Conservation (phyloP, 2,888 invertebrate species). For the Stramonita haemastoma region DNA sequence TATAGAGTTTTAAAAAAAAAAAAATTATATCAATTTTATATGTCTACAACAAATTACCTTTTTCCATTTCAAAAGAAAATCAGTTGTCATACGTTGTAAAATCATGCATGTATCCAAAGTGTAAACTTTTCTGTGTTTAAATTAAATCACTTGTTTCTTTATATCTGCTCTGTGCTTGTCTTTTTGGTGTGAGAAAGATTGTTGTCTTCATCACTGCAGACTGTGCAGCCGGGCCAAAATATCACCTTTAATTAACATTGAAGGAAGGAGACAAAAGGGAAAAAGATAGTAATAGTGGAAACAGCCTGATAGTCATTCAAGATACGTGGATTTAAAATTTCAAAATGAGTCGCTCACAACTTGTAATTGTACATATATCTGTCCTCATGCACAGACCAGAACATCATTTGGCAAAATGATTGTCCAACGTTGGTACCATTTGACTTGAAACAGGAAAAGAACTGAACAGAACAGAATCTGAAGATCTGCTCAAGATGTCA, state of each 20-base stretch:
- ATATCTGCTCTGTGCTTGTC: background rate
- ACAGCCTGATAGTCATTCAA: too few species aligned
- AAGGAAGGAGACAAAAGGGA: background rate
- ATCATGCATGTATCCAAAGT: constrained; percentile 66
- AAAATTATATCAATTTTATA: constrained; percentile 50
- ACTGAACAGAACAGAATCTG: too few species aligned
- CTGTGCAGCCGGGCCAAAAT: background rate
- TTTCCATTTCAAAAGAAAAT: constrained; percentile 52
- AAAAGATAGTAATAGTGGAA: background rate
- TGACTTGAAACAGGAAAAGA: too few species aligned
- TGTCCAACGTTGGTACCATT: too few species aligned
- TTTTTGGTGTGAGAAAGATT: background rate
- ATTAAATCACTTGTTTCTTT: constrained; percentile 56
- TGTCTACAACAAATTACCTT: constrained; percentile 53
- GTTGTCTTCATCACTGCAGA: background rate
- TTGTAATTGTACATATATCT: too few species aligned
- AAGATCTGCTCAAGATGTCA: too few species aligned
- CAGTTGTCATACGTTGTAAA: constrained; percentile 62
- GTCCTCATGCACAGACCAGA: too few species aligned
- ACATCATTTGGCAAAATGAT: too few species aligned
- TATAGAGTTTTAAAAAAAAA: constrained; percentile 50
- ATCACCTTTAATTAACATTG: background rate
- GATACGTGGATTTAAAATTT: background rate
- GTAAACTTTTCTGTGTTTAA: constrained; percentile 61
- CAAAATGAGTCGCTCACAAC: background rate